Evolutionary conservation across 1,140 invertebrate genomes (phyloP), one percentile per base, ranked within the genome.

Genomic region (Diorhabda sublineata): DNA sequence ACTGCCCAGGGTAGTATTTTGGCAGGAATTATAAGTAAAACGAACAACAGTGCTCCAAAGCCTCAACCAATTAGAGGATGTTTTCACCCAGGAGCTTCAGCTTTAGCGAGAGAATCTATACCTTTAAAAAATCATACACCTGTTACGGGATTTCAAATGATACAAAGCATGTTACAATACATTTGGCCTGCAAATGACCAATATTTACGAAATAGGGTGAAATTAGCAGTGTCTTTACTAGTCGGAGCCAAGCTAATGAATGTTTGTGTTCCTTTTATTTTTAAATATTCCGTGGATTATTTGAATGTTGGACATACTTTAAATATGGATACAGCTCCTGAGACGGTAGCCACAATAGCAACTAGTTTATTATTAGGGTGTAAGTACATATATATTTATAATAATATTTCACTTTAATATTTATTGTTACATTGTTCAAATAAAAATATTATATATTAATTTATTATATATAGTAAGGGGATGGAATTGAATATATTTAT

Each of bases 171-270:
- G 92, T 79, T 96, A 73, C 84, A 87, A 58, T 97, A 98, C 84
- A 92, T 99, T 68, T 99, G 98, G 98, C 98, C 98, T 44, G 92
- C 92, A 88, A 91, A 95, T 81, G 91, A 97, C 79, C 80, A 85
- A 69, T 84, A 86, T 70, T 92, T 97, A 67, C 86, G 89, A 74
- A 87, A 88, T 61, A 86, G 96, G 71, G 98, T 99, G 9, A 86
- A 93, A 75, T 75, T 95, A 47, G 95, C 98, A 6, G 73, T 99
- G 42, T 86, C 89, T 57, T 84, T 96, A 59, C 81, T 96, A 44
- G 85, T 92, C 61, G 88, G 90, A 56, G 92, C 94, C 42, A 95
- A 97, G 84, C 77, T 96, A 43, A 78, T 98, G 70, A 99, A 97
- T 80, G 95, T 98, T 3, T 84, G 88, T 71, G 97, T 99, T 4